Evolutionary conservation across 2,113 vertebrate genomes (phyloP), one percentile per base, ranked within the genome.

Genomic region (Ceyx margarethae): DNA sequence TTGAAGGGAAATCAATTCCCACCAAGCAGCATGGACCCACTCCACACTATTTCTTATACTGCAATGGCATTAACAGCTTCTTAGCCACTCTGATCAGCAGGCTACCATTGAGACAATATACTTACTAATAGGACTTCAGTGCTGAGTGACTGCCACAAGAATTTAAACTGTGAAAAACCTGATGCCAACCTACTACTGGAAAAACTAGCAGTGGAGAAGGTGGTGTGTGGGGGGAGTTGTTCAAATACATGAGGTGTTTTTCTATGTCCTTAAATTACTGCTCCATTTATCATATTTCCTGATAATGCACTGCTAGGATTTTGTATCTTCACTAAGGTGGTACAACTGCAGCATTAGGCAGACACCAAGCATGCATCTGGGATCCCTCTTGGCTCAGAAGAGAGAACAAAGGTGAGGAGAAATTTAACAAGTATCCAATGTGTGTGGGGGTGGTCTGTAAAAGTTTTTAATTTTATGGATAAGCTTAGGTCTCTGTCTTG

Each of bases 331-430:
- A 61, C n/a, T 37, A 66, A 77, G 21, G 20, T 65, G 45, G 21
- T 9, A 28, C 1, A 3, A 43, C 9, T 35, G 42, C 16, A 35
- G 28, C 15, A 9, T 15, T 61, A 40, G 43, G 68, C 40, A 33
- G 6, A 31, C 11, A 77, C 3, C 9, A 42, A 58, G 33, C 22
- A 48, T 0, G 1, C 1, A 2, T 42, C 29, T 50, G 21, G 26
- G 21, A 35, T 33, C 2, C 40, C 9, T 62, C 51, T 22, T n/a
- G 23, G 21, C 37, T 85, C 43, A 56, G 43, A 43, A 58, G 15
- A 13, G 6, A 81, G 23, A 76, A 35, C 13, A 83, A 54, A 50
- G 5, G 16, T n/a, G 53, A 81, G 15, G 16, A 66, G 22, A 88
- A 85, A 54, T 4, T 12, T n/a, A 50, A 15, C 14, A 61, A 37